A percentile compares a stretch with the other conserved stretches of the same genome.
Conservation (phyloP, 2,888 invertebrate genomes). For the Altica lythri region DNA sequence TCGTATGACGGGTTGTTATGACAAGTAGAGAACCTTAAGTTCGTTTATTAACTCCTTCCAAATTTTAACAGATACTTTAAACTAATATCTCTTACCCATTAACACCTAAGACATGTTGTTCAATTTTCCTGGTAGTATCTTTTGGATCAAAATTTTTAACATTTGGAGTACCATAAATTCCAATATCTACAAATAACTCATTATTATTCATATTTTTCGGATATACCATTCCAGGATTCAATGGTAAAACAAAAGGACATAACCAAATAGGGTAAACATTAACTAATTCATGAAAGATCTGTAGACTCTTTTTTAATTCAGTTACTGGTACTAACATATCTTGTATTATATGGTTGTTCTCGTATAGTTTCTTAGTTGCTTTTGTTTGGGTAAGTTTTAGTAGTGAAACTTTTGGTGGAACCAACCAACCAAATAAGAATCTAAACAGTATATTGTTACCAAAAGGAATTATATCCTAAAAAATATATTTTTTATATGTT, state of each 20-base stretch:
- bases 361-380: conserved; percentile 72
- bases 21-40: no score
- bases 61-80: no score
- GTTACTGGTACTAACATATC: conserved; percentile 79
- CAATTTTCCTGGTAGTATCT: conserved; percentile 69
- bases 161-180: conserved; percentile 78
- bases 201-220: conserved; percentile 48
- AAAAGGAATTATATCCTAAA: conserved; percentile 80
- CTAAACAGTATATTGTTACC: conserved; percentile 78
- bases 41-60: no score
- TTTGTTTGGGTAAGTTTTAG: conserved; percentile 78
- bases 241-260: conserved; percentile 75
- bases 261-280: conserved; percentile 79
- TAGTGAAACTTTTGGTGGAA: conserved; percentile 81
- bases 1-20: no score
- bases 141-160: conserved; percentile 65
- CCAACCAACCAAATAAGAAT: conserved; percentile 76
- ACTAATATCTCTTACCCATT: conserved; percentile 60
- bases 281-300: conserved; percentile 69
- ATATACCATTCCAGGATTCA: conserved; percentile 73
- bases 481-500: conserved; percentile 6
- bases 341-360: conserved; percentile 77
- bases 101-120: conserved; percentile 70
- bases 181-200: conserved; percentile 76
- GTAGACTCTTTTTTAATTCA: conserved; percentile 64